Evolutionary conservation across 1,140 invertebrate genomes (phyloP), one percentile per base, ranked within the genome.

Genomic region (Hypothenemus hampei): DNA sequence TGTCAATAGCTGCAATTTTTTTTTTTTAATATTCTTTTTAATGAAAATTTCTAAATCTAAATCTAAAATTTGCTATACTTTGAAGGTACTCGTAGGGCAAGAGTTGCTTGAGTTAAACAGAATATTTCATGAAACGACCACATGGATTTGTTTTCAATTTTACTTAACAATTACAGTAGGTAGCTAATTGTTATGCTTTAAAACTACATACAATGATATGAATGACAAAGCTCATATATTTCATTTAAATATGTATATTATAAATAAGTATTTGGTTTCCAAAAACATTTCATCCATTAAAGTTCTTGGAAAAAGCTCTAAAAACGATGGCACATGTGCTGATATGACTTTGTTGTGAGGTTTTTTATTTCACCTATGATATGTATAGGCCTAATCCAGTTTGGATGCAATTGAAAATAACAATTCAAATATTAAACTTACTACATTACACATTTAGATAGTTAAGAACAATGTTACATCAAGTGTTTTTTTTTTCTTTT

Each of bases 1-100:
- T n/a, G n/a, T n/a, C n/a, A n/a, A n/a, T n/a, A n/a, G n/a, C n/a
- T n/a, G n/a, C n/a, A n/a, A n/a, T n/a, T n/a, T n/a, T n/a, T n/a
- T n/a, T n/a, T n/a, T n/a, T n/a, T n/a, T n/a, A n/a, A n/a, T n/a
- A n/a, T n/a, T n/a, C n/a, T n/a, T n/a, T n/a, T n/a, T n/a, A n/a
- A n/a, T n/a, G n/a, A n/a, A n/a, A n/a, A n/a, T n/a, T n/a, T n/a
- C n/a, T n/a, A n/a, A n/a, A n/a, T n/a, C n/a, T n/a, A n/a, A n/a
- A n/a, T n/a, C n/a, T n/a, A n/a, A n/a, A n/a, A n/a, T n/a, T n/a
- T n/a, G n/a, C n/a, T 39, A 18, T 31, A 36, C 13, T 13, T 43
- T 57, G 58, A 64, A 65, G 65, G 64, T 66, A 67, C 65, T 37
- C 58, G 59, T 64, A 66, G 61, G 61, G 65, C 64, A 64, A 54